Evolutionary conservation across 2,113 vertebrate genomes (phyloP).

Genomic region (Oryzias woworae): DNA sequence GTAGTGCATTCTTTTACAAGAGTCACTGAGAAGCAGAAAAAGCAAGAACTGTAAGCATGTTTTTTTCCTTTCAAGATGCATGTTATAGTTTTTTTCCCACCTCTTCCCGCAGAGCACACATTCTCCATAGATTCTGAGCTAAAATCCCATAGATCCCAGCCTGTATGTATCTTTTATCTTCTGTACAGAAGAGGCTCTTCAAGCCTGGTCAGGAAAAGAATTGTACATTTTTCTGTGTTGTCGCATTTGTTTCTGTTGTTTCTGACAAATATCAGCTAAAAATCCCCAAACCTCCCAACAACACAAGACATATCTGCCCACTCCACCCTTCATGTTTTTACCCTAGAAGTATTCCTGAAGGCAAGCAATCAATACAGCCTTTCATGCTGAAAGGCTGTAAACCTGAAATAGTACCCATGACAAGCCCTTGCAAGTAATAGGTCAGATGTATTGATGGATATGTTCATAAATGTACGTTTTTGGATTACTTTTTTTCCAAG

Average conservation of each 20-base stretch:
- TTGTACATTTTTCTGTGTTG: background rate
- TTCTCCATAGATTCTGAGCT: no score
- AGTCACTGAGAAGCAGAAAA: constrained; percentile 35
- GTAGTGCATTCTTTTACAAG: constrained; percentile 33
- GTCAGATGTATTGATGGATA: constrained; percentile 72
- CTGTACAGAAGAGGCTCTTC: no score
- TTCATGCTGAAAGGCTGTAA: constrained; percentile 65
- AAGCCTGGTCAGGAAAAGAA: no score
- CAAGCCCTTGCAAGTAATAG: constrained; percentile 71
- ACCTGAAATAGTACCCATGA: constrained; percentile 70
- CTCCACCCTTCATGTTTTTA: constrained; percentile 40
- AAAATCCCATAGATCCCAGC: no score
- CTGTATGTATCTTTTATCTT: no score
- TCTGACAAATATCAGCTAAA: constrained; percentile 23
- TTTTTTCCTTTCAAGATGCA: background rate
- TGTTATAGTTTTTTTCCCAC: no score
- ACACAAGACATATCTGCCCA: constrained; percentile 16
- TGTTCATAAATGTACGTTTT: constrained; percentile 69
- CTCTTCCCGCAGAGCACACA: no score
- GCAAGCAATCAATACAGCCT: constrained; percentile 68
- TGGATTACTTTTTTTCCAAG: constrained; percentile 42
- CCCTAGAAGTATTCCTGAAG: constrained; percentile 64
- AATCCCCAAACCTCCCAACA: constrained; percentile 44
- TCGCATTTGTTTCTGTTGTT: constrained; percentile 26
- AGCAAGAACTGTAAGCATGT: constrained; percentile 20